Percentiles rank a stretch among this genome's conserved stretches.
Evolutionary conservation across 2,888 invertebrate genomes (phyloP).

Genomic region (Lissocephala sabroskyi): DNA sequence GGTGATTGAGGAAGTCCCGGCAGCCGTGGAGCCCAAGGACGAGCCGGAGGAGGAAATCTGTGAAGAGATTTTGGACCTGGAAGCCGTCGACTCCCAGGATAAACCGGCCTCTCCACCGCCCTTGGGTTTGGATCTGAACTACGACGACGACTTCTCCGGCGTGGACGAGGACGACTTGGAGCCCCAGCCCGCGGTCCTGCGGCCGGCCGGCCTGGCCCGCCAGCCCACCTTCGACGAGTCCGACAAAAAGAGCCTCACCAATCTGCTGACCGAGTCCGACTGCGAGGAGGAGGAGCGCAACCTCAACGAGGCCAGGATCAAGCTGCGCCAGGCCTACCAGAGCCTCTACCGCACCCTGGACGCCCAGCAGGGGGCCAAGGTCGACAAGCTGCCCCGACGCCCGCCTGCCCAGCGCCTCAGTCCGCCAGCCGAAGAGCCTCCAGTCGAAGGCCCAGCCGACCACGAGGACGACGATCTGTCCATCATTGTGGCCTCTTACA

Average conservation of each 20-base stretch:
- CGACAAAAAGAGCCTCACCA: conserved; percentile 61
- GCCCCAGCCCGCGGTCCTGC: neutral
- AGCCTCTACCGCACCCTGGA: conserved; percentile 35
- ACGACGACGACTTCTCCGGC: conserved; percentile 47
- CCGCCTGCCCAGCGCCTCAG: neutral
- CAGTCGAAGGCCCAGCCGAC: no score
- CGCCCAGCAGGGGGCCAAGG: conserved; percentile 28
- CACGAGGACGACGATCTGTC: conserved; percentile 68
- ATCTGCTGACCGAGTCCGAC: conserved; percentile 58
- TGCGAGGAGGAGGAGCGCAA: conserved; percentile 56
- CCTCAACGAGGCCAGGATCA: conserved; percentile 42
- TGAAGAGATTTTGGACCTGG: conserved; percentile 62
- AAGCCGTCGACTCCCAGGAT: conserved; percentile 15
- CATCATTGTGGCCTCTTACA: conserved; percentile 69
- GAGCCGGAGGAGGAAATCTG: conserved; percentile 60
- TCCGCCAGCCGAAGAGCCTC: conserved; percentile 16
- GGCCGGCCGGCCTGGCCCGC: conserved; percentile 27
- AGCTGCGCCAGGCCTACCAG: conserved; percentile 40
- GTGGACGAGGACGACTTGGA: conserved; percentile 43
- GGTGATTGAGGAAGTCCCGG: neutral
- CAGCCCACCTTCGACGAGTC: conserved; percentile 59
- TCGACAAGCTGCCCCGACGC: conserved; percentile 25
- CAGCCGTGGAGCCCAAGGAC: conserved; percentile 7
- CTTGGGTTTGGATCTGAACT: no score
- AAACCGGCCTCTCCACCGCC: no score